Percentiles rank a stretch among this genome's conserved stretches.
These are phyloP conservation scores for Stichopus horrens DNA, from an alignment of 53 echinoderm and acorn worm species.

Conservation along the genomic window DNA sequence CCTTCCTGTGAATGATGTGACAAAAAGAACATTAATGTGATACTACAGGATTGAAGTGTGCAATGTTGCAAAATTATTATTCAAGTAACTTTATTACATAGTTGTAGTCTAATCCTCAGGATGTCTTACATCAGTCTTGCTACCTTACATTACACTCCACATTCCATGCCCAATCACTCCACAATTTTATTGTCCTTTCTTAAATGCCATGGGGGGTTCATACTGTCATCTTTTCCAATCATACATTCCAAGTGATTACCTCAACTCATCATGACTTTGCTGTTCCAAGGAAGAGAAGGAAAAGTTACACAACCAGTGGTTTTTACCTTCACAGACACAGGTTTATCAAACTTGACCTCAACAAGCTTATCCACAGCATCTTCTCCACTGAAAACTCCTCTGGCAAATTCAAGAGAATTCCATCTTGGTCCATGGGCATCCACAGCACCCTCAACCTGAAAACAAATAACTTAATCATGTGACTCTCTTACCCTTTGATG, in stretches of 20 bases:
- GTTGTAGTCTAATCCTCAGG: too few relatives aligned
- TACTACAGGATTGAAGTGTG: too few relatives aligned
- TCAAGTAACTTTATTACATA: too few relatives aligned
- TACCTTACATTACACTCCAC: too few relatives aligned
- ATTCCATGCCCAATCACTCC: too few relatives aligned
- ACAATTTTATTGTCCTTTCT: too few relatives aligned
- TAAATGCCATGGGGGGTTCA: background rate
- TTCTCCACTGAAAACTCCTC: slow-evolving; percentile 82
- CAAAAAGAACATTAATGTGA: too few relatives aligned
- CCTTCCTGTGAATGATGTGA: slow-evolving; percentile 59
- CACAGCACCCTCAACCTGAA: slow-evolving; percentile 67
- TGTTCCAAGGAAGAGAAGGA: too few relatives aligned
- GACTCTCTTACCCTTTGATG: background rate
- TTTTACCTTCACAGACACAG: slow-evolving; percentile 81
- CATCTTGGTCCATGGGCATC: slow-evolving; percentile 92
- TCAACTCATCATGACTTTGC: too few relatives aligned
- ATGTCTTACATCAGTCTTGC: too few relatives aligned
- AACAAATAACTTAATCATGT: background rate
- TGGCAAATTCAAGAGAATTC: slow-evolving; percentile 92
- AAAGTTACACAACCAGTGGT: background rate
- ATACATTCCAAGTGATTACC: too few relatives aligned
- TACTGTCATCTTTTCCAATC: background rate
- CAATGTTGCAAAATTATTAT: too few relatives aligned
- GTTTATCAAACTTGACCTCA: slow-evolving; percentile 95
- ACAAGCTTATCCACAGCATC: slow-evolving; percentile 82